These are phyloP conservation scores for Diachrysia chrysitis DNA, from an alignment of 2,888 invertebrate genomes.

Conservation along the genomic window DNA sequence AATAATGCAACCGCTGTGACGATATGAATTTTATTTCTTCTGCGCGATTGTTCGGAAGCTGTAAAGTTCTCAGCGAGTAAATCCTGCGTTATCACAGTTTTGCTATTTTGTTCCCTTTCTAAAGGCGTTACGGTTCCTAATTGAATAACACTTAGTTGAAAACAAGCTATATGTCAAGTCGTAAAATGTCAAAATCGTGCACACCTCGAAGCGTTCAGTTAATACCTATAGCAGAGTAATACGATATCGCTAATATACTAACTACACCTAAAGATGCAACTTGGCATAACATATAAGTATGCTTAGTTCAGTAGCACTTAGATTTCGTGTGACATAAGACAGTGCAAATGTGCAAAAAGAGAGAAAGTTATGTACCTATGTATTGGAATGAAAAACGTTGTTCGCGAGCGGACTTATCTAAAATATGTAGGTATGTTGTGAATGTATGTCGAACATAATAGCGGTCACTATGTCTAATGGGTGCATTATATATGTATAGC, in stretches of 20 bases:
- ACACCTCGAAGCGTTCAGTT: slow-evolving; percentile 27
- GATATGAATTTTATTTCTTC: slow-evolving; percentile 40
- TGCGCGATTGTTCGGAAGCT: slow-evolving; percentile 40
- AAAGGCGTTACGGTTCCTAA: slow-evolving; percentile 24
- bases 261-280: slow-evolving; percentile 14
- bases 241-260: slow-evolving; percentile 27
- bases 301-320: slow-evolving; percentile 3
- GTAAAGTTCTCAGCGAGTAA: slow-evolving; percentile 29
- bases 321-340: not conserved
- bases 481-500: slow-evolving; percentile 5
- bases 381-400: not conserved
- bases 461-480: not conserved
- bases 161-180: slow-evolving; percentile 50
- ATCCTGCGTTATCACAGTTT: slow-evolving; percentile 9
- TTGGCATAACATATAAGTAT: slow-evolving; percentile 8
- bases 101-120: slow-evolving; percentile 21
- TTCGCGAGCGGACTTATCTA: not conserved
- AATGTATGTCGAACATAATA: slow-evolving; percentile 14
- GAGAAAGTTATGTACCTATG: not conserved
- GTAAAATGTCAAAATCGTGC: slow-evolving; percentile 61
- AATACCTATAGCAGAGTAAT: slow-evolving; percentile 28
- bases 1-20: slow-evolving; percentile 35
- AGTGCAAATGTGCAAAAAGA: not conserved
- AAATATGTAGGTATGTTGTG: slow-evolving; percentile 6
- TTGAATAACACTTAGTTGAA: slow-evolving; percentile 25